phyloP scores from a whole-genome alignment of 2,113 vertebrate species.

The Seriola quinqueradiata region DNA sequence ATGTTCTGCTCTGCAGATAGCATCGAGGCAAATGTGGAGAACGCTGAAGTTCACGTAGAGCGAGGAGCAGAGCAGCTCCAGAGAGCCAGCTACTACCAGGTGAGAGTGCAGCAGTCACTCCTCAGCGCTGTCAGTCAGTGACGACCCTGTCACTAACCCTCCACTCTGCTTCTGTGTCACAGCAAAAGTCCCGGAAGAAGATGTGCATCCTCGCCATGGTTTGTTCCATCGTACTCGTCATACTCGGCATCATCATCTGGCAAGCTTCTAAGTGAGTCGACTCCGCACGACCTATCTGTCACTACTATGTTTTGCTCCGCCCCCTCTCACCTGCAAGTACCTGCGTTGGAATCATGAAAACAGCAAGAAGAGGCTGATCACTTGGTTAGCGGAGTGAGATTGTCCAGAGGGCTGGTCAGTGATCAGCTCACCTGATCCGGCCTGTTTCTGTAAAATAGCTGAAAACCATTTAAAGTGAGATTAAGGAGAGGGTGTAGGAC shows the following conservation, averaged over 20 bases:
- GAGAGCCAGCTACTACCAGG: slow-evolving; percentile 94
- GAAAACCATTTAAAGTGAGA: slow-evolving; percentile 79
- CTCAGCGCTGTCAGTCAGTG: neutral
- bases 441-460: slow-evolving; percentile 70
- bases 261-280: slow-evolving; percentile 72
- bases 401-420: neutral
- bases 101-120: slow-evolving; percentile 62
- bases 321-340: slow-evolving; percentile 47
- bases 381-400: neutral
- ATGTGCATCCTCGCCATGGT: slow-evolving; percentile 93
- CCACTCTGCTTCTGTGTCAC: slow-evolving; percentile 27
- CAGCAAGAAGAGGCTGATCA: slow-evolving; percentile 16
- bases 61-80: slow-evolving; percentile 93
- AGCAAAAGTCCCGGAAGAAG: slow-evolving; percentile 99
- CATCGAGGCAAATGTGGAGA: slow-evolving; percentile 98
- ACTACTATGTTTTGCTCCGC: slow-evolving; percentile 48
- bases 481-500: slow-evolving; percentile 65
- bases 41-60: slow-evolving; percentile 95
- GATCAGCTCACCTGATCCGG: slow-evolving; percentile 49
- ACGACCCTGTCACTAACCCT: neutral
- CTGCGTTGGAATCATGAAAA: slow-evolving; percentile 43
- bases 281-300: slow-evolving; percentile 1
- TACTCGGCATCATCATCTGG: slow-evolving; percentile 89
- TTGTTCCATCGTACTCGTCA: slow-evolving; percentile 80
- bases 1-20: slow-evolving; percentile 86